Base-by-base conservation (phyloP, 1,140 invertebrate genomes). In the Metopolophium dirhodum region DNA sequence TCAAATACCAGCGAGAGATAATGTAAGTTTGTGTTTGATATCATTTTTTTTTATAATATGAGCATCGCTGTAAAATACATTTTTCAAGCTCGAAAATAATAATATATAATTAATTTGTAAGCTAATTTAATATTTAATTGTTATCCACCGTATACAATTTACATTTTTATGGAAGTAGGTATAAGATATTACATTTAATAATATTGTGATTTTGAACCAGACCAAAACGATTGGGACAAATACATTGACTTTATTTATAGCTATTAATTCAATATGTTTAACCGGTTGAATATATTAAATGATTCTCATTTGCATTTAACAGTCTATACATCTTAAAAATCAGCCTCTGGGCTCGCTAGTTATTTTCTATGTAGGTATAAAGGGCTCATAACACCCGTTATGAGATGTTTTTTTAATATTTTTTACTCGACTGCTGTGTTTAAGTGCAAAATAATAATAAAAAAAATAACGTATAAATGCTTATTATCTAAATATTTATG, bases 261-360 rank as follows among this genome's bases (percentile, higher is more conserved):
- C 23, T 23, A 89, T 89, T 88, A 54, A 89, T 89, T 35, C 86
- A 51, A 54, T 54, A 37, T 37, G 22, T 89, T 89, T 51, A 89
- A 89, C 87, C 87, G 49, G 87, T 89, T 54, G n/a, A 51, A 51
- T 54, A 22, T 89, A 37, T 89, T 35, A 89, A 54, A 89, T 35
- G 87, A 37, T 89, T 37, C 87, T 89, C n/a, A 89, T 89, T 89
- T 89, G 49, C 87, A 89, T 89, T 54, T 89, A 89, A 54, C 49
- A 35, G n/a, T 89, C 47, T 37, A 47, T 47, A 30, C 7, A 54
- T 35, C 37, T 89, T 89, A 20, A 22, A 89, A 89, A 51, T 89
- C 51, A 51, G 49, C 87, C 87, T 54, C 87, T 51, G 49, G 87
- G 22, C 47, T 54, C 18, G 30, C 35, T 89, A 54, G 30, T 54